Conservation (phyloP, 2,888 invertebrate species). For the Eilema depressum region DNA sequence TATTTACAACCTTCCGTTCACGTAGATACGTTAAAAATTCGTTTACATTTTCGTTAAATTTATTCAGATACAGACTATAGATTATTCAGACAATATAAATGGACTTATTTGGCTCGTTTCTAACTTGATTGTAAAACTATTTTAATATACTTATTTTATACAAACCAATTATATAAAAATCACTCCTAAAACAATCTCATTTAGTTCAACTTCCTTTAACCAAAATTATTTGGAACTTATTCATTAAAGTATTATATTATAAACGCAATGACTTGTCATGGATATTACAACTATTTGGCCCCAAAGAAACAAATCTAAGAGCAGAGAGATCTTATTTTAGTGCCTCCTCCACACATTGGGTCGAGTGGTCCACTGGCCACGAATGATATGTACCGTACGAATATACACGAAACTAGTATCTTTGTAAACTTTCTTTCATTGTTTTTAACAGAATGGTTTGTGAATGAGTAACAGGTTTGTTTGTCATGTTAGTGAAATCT, state of each 20-base stretch:
- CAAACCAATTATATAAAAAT: conserved; percentile 53
- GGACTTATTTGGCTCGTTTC: conserved; percentile 70
- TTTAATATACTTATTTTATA: conserved; percentile 53
- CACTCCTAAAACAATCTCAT: conserved; percentile 60
- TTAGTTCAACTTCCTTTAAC: conserved; percentile 55
- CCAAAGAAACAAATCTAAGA: conserved; percentile 79
- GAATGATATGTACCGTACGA: neutral
- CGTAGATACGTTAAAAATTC: neutral
- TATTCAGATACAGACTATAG: neutral
- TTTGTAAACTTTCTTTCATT: neutral
- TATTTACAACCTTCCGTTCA: conserved; percentile 3
- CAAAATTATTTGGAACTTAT: conserved; percentile 48
- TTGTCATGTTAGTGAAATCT: neutral
- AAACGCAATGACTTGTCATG: conserved; percentile 83
- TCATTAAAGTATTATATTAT: conserved; percentile 51
- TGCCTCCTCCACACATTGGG: conserved; percentile 12
- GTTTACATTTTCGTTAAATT: conserved; percentile 15
- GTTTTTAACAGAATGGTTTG: neutral
- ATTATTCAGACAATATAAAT: conserved; percentile 43
- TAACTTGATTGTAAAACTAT: conserved; percentile 56
- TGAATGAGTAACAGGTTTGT: too few species aligned
- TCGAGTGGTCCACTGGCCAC: neutral
- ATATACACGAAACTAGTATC: neutral
- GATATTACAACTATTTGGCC: conserved; percentile 84
- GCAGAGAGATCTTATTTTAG: conserved; percentile 71